A percentile compares a stretch with the other conserved stretches of the same genome.
Evolutionary conservation across 2,113 vertebrate genomes (phyloP).

Genomic region (Callorhinus ursinus): DNA sequence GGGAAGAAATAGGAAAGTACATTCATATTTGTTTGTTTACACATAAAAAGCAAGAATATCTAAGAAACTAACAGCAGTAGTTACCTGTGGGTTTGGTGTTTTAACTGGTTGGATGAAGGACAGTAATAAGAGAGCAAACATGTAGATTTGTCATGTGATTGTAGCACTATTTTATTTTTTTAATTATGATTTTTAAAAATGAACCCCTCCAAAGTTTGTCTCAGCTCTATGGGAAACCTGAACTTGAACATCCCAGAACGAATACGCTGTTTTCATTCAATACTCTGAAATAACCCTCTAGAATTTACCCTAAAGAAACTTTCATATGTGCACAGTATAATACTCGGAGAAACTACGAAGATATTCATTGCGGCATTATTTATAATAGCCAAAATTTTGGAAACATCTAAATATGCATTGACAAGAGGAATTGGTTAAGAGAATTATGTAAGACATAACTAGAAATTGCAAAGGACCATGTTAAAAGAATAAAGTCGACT

Average conservation of each 20-base stretch:
- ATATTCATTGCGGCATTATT: neutral
- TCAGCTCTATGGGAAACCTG: neutral
- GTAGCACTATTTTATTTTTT: neutral
- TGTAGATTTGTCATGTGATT: neutral
- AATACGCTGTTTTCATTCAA: slow-evolving; percentile 11
- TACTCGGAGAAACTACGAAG: neutral
- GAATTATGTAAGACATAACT: neutral
- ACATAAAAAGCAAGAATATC: neutral
- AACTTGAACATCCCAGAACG: neutral
- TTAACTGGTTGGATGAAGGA: neutral
- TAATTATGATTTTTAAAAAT: neutral
- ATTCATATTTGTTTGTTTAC: neutral
- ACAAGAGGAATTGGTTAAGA: neutral
- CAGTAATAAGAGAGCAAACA: neutral
- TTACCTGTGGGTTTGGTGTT: neutral
- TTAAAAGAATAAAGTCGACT: slow-evolving; percentile 45
- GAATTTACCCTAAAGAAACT: slow-evolving; percentile 32
- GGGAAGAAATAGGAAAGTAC: neutral
- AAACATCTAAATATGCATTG: neutral
- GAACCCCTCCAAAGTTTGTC: neutral
- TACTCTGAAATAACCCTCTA: neutral
- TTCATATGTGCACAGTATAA: neutral
- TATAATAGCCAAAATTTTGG: neutral
- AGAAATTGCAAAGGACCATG: neutral
- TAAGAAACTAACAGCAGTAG: neutral